phyloP scores from a whole-genome alignment of 2,113 vertebrate genomes.

The Hyperopisus bebe region DNA sequence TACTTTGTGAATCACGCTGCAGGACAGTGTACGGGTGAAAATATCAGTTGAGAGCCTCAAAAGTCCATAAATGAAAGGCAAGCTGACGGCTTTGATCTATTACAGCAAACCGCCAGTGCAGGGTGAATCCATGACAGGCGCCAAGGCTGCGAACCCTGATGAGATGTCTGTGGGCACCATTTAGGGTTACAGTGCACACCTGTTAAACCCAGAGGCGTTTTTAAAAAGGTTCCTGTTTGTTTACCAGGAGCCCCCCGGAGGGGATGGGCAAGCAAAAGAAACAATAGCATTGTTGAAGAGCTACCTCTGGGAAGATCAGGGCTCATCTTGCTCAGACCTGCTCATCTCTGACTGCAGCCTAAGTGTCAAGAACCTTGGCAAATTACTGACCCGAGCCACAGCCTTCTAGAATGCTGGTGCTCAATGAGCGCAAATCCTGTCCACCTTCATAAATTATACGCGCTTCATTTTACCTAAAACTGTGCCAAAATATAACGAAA shows the following conservation, averaged over 20 bases:
- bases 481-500: neutral
- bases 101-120: neutral
- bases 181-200: neutral
- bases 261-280: neutral
- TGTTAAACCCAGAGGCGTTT: neutral
- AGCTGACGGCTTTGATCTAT: neutral
- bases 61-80: neutral
- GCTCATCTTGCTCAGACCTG: neutral
- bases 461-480: neutral
- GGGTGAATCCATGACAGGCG: neutral
- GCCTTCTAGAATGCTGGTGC: neutral
- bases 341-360: neutral
- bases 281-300: neutral
- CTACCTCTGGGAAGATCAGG: too few relatives aligned
- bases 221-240: slow-evolving; percentile 1
- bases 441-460: neutral
- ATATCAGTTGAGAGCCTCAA: neutral
- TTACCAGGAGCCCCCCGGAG: neutral
- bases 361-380: neutral
- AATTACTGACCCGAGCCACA: neutral
- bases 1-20: neutral
- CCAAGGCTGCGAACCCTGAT: neutral
- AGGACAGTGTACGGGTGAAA: neutral
- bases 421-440: neutral
- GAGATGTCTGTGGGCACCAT: neutral